Evolutionary conservation across 1,140 invertebrate species (phyloP).

Genomic region (Whitmania pigra): DNA sequence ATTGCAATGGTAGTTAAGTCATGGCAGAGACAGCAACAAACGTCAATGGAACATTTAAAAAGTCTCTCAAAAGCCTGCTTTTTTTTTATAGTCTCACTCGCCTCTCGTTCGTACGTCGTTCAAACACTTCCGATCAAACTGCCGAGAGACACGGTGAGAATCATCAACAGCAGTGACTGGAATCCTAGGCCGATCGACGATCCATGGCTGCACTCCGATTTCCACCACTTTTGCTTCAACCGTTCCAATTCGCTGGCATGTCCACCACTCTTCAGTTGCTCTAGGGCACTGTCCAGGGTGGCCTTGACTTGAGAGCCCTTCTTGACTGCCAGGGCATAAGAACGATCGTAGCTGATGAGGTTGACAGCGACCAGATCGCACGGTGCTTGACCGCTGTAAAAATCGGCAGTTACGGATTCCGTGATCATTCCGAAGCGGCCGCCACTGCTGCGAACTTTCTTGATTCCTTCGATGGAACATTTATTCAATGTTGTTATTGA

Average conservation of each 20-base stretch:
- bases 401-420: not conserved
- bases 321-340: not conserved
- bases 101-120: too few species aligned
- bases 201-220: not conserved
- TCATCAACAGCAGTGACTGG: too few species aligned
- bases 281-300: not conserved
- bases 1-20: too few species aligned
- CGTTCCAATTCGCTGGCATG: not conserved
- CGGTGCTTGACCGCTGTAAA: not conserved
- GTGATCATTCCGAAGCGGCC: not conserved
- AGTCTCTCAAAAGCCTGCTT: too few species aligned
- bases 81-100: too few species aligned
- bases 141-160: too few species aligned
- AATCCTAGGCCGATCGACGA: too few species aligned
- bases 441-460: not conserved
- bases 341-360: not conserved
- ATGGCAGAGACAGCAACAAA: too few species aligned
- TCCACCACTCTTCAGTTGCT: not conserved
- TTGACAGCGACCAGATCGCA: not conserved
- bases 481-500: too few species aligned
- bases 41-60: too few species aligned
- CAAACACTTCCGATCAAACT: too few species aligned
- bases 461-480: not conserved
- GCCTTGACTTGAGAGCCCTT: not conserved
- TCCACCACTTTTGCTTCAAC: constrained; percentile 1